Evolutionary conservation across 2,113 vertebrate species (phyloP).

Genomic region (Varanus komodoensis): DNA sequence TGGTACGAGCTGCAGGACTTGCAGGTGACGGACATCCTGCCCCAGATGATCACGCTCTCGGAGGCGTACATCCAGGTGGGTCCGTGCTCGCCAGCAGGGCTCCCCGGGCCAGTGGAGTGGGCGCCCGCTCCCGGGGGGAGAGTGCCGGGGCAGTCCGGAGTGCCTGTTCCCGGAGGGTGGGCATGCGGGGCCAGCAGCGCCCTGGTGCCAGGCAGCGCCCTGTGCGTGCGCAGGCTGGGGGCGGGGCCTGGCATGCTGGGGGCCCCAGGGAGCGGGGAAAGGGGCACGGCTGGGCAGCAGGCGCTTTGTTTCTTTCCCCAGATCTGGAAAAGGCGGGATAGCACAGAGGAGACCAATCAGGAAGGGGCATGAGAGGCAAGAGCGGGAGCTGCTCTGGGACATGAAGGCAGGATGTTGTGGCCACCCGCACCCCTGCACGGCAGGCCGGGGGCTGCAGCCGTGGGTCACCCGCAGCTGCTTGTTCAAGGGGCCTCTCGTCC

Average conservation of each 20-base stretch:
- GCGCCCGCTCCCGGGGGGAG: too few relatives aligned
- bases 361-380: conserved; percentile 80
- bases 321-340: conserved; percentile 94
- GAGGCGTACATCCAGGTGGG: conserved; percentile 97
- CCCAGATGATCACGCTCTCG: conserved; percentile 97
- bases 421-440: neutral
- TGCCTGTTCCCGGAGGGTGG: too few relatives aligned
- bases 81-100: too few relatives aligned
- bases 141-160: neutral
- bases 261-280: neutral
- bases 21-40: conserved; percentile 95
- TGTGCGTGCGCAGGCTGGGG: too few relatives aligned
- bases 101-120: neutral
- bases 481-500: too few relatives aligned
- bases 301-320: conserved; percentile 53
- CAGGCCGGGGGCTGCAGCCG: too few relatives aligned
- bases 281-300: too few relatives aligned
- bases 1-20: conserved; percentile 98
- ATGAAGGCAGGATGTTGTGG: neutral
- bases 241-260: too few relatives aligned
- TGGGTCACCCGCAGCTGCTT: too few relatives aligned
- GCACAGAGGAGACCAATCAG: conserved; percentile 83
- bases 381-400: neutral
- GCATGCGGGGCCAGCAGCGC: too few relatives aligned
- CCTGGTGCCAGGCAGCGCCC: too few relatives aligned